Evolutionary conservation across 35 echinoderm and acorn worm species (phyloP).

Genomic region (Apostichopus parvimensis): DNA sequence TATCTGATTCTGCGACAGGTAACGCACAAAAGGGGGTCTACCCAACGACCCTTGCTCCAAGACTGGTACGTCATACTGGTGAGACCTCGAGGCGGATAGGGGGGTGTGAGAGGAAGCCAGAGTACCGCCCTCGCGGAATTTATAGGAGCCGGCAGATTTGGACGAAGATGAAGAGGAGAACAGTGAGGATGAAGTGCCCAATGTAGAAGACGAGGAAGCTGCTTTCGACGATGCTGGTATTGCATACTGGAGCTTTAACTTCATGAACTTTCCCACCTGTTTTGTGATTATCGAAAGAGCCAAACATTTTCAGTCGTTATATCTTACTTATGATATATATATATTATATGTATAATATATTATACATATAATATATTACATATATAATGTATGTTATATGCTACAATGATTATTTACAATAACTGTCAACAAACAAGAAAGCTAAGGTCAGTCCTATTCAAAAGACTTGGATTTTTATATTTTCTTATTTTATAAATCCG

Average conservation of each 20-base stretch:
- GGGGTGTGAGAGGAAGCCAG: not conserved
- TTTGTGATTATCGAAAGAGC: not conserved
- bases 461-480: too few relatives aligned
- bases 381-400: too few relatives aligned
- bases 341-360: too few relatives aligned
- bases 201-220: not conserved
- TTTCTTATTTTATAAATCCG: too few relatives aligned
- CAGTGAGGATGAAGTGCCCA: conserved; percentile 2
- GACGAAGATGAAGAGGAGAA: not conserved
- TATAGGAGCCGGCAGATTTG: not conserved
- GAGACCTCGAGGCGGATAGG: conserved; percentile 1
- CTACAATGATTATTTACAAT: too few relatives aligned
- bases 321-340: too few relatives aligned
- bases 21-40: conserved; percentile 14
- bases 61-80: conserved; percentile 26
- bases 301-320: too few relatives aligned
- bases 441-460: too few relatives aligned
- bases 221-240: not conserved
- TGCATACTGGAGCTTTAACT: conserved; percentile 55
- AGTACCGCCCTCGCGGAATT: not conserved
- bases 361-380: too few relatives aligned
- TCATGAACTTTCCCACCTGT: conserved; percentile 45
- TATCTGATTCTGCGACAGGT: conserved; percentile 36
- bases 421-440: too few relatives aligned
- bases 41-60: conserved; percentile 22